phyloP scores from a whole-genome alignment of 2,888 invertebrate genomes.

The Lycocerus yunnanus region DNA sequence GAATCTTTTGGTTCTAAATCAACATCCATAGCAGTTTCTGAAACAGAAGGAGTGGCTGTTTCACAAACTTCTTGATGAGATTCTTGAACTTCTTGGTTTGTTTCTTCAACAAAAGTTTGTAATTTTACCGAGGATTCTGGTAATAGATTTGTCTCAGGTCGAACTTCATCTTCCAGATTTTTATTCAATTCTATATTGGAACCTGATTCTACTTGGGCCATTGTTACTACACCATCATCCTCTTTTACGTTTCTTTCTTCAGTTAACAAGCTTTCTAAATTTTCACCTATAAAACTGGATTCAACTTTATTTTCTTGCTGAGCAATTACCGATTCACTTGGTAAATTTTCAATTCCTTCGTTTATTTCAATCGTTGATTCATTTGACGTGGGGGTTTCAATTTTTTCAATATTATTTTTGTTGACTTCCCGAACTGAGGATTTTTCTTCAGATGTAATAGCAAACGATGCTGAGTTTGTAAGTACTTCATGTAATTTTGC shows the following conservation, averaged over 20 bases:
- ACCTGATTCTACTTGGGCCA: background rate
- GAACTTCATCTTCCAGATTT: background rate
- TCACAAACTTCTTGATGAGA: background rate
- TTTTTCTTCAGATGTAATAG: background rate
- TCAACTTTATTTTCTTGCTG: background rate
- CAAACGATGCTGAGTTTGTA: background rate
- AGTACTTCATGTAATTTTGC: background rate
- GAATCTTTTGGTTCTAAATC: background rate
- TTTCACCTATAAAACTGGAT: background rate
- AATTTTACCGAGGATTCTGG: background rate
- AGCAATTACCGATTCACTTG: background rate
- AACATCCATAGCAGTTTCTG: background rate
- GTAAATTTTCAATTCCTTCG: background rate
- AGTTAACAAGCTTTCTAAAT: background rate
- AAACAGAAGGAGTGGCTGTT: background rate
- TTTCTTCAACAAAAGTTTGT: background rate
- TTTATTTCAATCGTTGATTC: background rate
- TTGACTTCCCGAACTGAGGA: background rate
- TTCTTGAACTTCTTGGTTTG: background rate
- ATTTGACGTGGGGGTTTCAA: background rate
- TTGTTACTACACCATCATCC: background rate
- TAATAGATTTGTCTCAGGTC: background rate
- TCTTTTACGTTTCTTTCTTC: background rate
- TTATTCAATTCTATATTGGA: background rate
- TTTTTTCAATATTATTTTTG: background rate